These are phyloP conservation scores for Nebria brevicollis DNA, from an alignment of 2,888 invertebrate genomes.

Conservation along the genomic window DNA sequence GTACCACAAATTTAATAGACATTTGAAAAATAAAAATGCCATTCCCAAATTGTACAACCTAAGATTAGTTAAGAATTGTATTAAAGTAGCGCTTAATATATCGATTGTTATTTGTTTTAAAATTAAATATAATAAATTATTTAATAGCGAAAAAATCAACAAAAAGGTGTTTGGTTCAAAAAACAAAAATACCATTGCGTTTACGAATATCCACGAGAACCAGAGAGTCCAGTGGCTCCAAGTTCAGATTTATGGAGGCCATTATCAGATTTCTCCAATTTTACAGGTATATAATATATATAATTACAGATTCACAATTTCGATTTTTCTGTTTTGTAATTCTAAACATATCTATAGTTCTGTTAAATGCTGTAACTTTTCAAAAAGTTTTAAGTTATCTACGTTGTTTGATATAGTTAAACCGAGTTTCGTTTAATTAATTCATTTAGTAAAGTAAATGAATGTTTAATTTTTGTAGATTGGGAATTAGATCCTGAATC, in stretches of 20 bases:
- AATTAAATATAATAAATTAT: not conserved
- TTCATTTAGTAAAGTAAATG: no score
- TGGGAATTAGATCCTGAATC: slow-evolving; percentile 42
- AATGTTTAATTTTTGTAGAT: slow-evolving; percentile 18
- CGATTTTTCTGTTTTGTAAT: not conserved
- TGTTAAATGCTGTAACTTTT: no score
- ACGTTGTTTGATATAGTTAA: no score
- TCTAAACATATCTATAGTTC: no score
- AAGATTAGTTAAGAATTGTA: no score
- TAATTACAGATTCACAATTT: not conserved
- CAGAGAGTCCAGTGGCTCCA: slow-evolving; percentile 62
- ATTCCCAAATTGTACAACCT: no score
- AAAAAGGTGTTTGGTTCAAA: slow-evolving; percentile 76
- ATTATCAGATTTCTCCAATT: slow-evolving; percentile 65
- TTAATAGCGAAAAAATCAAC: slow-evolving; percentile 41
- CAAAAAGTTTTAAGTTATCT: no score
- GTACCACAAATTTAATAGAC: not conserved
- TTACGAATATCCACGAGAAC: slow-evolving; percentile 85
- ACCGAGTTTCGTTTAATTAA: no score
- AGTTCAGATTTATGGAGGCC: slow-evolving; percentile 61
- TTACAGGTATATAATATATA: slow-evolving; percentile 63
- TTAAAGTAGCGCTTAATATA: no score
- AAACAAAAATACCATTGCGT: slow-evolving; percentile 86
- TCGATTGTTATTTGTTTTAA: not conserved
- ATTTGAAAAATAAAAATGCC: no score